These are phyloP conservation scores for Anastrepha obliqua DNA, from an alignment of 1,140 invertebrate species.

Conservation along the genomic window DNA sequence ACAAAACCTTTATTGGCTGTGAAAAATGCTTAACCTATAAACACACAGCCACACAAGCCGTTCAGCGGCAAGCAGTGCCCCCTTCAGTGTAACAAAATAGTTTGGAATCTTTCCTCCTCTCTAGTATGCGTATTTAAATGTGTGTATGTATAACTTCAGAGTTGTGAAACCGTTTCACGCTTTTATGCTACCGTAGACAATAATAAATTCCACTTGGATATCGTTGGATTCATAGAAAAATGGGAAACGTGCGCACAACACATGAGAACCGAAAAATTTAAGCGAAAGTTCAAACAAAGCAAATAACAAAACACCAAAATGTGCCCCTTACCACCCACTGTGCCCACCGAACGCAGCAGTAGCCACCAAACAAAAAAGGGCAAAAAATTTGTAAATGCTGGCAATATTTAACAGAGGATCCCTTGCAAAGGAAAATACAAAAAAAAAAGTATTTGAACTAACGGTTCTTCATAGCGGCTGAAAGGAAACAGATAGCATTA, in stretches of 20 bases:
- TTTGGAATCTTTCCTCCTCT: too few species aligned
- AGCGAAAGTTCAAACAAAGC: neutral
- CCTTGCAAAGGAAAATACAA: neutral
- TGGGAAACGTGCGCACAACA: neutral
- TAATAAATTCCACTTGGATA: constrained; percentile 3
- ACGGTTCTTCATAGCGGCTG: neutral
- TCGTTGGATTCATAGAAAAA: neutral
- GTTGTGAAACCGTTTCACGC: too few species aligned
- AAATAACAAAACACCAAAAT: neutral
- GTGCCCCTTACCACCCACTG: too few species aligned
- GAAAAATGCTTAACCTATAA: too few species aligned
- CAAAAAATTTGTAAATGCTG: neutral
- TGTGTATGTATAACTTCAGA: too few species aligned
- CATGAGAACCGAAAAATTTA: neutral
- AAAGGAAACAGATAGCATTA: neutral
- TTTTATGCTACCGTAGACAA: neutral
- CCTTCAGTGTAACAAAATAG: too few species aligned
- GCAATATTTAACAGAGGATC: neutral
- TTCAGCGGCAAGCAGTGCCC: too few species aligned
- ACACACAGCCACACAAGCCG: too few species aligned
- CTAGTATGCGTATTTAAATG: too few species aligned
- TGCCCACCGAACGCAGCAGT: neutral
- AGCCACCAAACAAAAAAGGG: neutral
- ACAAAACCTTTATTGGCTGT: too few species aligned
- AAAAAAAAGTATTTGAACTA: neutral